Conservation (phyloP, 2,797 vertebrate genomes). For the Mus caroli region DNA sequence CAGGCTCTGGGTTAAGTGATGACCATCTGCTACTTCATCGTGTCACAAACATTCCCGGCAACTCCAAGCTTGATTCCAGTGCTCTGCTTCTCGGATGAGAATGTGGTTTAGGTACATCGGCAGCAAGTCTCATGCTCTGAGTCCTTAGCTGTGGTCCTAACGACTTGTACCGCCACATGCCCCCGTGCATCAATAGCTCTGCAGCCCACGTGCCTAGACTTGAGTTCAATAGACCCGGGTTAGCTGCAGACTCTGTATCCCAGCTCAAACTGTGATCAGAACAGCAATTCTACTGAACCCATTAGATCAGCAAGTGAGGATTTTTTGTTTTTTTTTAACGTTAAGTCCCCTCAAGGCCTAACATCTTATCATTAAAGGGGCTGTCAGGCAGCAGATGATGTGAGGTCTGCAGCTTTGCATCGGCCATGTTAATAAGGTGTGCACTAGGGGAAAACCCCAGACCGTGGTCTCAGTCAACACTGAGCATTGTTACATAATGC, state of each 20-base stretch:
- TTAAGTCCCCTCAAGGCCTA: not conserved
- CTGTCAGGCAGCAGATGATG: not conserved
- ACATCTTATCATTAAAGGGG: conserved; percentile 3
- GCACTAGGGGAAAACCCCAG: not conserved
- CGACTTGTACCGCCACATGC: no score
- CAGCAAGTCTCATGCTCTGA: accelerated
- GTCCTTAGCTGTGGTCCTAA: not conserved
- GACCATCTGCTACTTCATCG: not conserved
- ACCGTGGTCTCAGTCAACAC: not conserved
- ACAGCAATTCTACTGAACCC: not conserved
- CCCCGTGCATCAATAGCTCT: not conserved
- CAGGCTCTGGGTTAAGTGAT: not conserved
- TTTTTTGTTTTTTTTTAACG: conserved; percentile 66
- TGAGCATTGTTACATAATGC: not conserved
- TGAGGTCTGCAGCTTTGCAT: not conserved
- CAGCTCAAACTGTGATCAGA: conserved; percentile 27
- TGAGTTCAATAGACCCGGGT: not conserved
- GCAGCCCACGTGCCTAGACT: not conserved
- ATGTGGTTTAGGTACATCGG: not conserved
- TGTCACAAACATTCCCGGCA: no score
- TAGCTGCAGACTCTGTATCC: not conserved
- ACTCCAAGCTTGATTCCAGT: not conserved
- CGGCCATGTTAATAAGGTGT: not conserved
- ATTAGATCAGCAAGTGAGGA: conserved; percentile 54
- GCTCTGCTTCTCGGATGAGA: not conserved